These are phyloP conservation scores for Parasteatoda lunata DNA, from an alignment of 2,888 invertebrate species.

Conservation along the genomic window DNA sequence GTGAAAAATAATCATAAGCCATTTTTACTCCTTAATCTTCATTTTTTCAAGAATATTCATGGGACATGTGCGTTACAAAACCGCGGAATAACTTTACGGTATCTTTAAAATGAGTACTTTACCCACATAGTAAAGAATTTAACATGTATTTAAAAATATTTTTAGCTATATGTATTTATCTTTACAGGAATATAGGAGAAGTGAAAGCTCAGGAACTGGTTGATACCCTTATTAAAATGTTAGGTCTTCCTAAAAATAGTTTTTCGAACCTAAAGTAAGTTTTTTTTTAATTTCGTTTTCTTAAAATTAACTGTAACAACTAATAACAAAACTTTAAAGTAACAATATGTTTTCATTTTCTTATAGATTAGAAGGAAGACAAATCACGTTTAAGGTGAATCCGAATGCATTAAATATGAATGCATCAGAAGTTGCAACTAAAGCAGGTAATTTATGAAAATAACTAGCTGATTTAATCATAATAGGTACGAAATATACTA, in stretches of 20 bases:
- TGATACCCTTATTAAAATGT: conserved; percentile 81
- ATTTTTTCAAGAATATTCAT: too few relatives aligned
- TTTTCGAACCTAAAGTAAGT: conserved; percentile 81
- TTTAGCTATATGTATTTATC: neutral
- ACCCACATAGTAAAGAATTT: too few relatives aligned
- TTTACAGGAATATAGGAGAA: conserved; percentile 80
- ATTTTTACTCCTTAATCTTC: too few relatives aligned
- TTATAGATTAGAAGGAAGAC: conserved; percentile 82
- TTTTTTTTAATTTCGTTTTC: neutral
- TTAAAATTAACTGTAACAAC: neutral
- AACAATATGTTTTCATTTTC: neutral
- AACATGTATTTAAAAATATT: too few relatives aligned
- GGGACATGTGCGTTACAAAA: too few relatives aligned
- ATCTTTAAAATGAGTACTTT: too few relatives aligned
- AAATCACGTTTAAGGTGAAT: conserved; percentile 85
- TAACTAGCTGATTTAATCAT: neutral
- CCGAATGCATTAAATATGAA: conserved; percentile 81
- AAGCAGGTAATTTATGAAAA: conserved; percentile 78
- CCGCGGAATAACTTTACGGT: too few relatives aligned
- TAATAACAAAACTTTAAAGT: neutral
- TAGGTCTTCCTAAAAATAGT: conserved; percentile 80
- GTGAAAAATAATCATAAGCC: too few relatives aligned
- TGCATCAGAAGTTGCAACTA: conserved; percentile 81
- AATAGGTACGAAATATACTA: too few relatives aligned
- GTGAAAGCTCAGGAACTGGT: conserved; percentile 84